Percentiles rank a stretch among this genome's conserved stretches.
Conservation (phyloP, 2,797 vertebrate species). For the Tangara arthus region DNA sequence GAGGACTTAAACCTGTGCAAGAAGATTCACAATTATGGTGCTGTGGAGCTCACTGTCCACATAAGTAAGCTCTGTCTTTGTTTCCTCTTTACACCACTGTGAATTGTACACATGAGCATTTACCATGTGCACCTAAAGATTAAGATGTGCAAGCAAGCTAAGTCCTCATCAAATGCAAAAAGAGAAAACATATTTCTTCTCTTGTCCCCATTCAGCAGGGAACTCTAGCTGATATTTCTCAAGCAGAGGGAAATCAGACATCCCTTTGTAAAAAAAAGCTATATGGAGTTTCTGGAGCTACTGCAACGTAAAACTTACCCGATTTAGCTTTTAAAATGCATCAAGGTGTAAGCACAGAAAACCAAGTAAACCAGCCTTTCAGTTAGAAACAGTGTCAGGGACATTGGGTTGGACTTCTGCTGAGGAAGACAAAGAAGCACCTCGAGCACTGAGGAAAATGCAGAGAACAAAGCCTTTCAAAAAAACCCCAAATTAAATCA, state of each 20-base stretch:
- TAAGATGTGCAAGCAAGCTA: background rate
- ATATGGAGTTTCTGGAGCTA: background rate
- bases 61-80: background rate
- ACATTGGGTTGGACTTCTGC: rapidly evolving
- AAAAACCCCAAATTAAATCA: background rate
- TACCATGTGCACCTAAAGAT: background rate
- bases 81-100: background rate
- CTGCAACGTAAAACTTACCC: background rate
- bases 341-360: background rate
- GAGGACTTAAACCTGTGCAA: background rate
- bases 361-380: background rate
- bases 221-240: background rate
- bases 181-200: background rate
- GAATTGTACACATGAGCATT: background rate
- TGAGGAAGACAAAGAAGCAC: background rate
- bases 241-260: background rate
- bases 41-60: background rate
- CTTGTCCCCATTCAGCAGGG: background rate
- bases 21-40: background rate
- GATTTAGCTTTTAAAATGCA: background rate
- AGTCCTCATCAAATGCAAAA: background rate
- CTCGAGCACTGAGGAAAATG: background rate
- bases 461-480: background rate
- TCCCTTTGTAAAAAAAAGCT: background rate
- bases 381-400: background rate